Conservation (phyloP, 2,888 invertebrate species). For the Hylaea fasciaria region DNA sequence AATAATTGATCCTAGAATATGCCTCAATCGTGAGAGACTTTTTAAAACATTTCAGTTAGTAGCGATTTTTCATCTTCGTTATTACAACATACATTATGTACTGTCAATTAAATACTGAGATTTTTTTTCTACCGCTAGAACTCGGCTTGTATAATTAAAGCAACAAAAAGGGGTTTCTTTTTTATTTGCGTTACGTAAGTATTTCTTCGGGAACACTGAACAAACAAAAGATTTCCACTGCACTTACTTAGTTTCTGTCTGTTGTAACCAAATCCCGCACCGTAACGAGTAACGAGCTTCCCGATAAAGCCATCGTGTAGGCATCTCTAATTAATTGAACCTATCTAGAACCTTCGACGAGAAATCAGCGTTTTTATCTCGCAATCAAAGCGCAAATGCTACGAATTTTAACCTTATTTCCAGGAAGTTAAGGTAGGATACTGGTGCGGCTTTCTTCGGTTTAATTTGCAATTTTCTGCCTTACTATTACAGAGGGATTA, state of each 20-base stretch:
- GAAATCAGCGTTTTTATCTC: slow-evolving; percentile 76
- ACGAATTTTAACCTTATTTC: slow-evolving; percentile 39
- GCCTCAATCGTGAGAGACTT: no score
- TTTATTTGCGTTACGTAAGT: no score
- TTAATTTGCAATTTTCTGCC: slow-evolving; percentile 83
- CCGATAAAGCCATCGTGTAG: slow-evolving; percentile 63
- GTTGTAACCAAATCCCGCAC: slow-evolving; percentile 28
- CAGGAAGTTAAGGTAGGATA: slow-evolving; percentile 33
- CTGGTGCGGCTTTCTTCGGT: slow-evolving; percentile 44
- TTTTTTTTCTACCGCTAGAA: no score
- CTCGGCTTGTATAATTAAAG: no score
- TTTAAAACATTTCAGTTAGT: no score
- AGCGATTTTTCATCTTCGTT: no score
- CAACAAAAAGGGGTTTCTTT: no score
- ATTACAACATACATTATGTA: no score
- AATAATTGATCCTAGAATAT: no score
- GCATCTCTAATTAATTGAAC: slow-evolving; percentile 77
- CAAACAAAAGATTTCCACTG: background rate
- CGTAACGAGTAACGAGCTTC: slow-evolving; percentile 48
- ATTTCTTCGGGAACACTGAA: no score
- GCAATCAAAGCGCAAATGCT: slow-evolving; percentile 37
- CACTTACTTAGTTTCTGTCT: slow-evolving; percentile 11
- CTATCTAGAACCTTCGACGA: slow-evolving; percentile 66
- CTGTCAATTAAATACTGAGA: no score
- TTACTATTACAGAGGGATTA: slow-evolving; percentile 78